These are phyloP conservation scores for Dasyornis broadbenti DNA, from an alignment of 2,113 vertebrate genomes.

Conservation along the genomic window DNA sequence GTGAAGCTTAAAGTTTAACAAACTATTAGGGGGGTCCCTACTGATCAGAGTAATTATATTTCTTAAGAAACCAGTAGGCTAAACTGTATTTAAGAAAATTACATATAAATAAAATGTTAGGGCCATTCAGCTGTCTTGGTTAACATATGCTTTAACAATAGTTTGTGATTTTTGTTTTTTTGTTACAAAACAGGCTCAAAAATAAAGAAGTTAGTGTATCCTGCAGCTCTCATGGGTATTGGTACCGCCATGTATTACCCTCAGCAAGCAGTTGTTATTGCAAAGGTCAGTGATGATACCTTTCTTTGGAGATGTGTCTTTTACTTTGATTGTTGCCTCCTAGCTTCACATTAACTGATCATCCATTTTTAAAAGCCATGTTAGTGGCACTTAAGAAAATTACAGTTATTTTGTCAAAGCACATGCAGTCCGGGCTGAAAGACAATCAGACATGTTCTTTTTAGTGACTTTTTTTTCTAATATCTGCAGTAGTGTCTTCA, in stretches of 20 bases:
- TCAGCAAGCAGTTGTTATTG: slow-evolving; percentile 79
- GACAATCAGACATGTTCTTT: neutral
- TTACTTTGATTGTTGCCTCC: neutral
- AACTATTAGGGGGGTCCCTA: neutral
- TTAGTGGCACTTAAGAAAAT: neutral
- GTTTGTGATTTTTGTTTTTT: neutral
- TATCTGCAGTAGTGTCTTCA: neutral
- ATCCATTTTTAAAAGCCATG: neutral
- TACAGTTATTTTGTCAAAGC: neutral
- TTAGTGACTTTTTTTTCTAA: neutral
- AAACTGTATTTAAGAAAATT: neutral
- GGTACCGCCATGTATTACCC: slow-evolving; percentile 90
- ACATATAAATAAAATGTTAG: neutral
- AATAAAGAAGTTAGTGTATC: slow-evolving; percentile 85
- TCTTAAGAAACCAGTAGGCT: neutral
- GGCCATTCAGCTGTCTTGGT: neutral
- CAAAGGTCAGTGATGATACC: slow-evolving; percentile 77
- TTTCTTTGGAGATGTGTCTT: neutral
- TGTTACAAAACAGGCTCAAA: slow-evolving; percentile 79
- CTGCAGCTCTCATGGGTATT: slow-evolving; percentile 82
- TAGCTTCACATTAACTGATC: neutral
- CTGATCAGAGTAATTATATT: neutral
- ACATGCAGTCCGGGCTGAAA: neutral
- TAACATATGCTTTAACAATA: neutral
- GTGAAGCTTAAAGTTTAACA: neutral